Conservation (phyloP, 2,888 invertebrate species). For the Biston betularia region DNA sequence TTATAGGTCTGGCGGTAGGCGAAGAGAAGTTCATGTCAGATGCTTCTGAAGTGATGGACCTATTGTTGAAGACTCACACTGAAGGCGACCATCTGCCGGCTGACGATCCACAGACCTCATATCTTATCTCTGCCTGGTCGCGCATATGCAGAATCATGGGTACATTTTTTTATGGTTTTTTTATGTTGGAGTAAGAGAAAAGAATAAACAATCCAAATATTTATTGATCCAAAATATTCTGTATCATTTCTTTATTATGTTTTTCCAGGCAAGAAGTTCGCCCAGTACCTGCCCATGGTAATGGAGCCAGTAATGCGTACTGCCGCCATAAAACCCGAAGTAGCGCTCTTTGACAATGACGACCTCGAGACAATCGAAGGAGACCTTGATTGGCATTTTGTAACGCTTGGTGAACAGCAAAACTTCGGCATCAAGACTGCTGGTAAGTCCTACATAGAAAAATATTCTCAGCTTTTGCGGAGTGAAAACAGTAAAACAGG, state of each 20-base stretch:
- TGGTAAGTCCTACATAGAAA: constrained; percentile 71
- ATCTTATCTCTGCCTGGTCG: constrained; percentile 99
- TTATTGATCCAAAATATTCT: no score
- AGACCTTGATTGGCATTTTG: constrained; percentile 97
- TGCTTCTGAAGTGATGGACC: constrained; percentile 98
- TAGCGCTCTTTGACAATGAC: constrained; percentile 95
- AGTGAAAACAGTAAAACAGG: no score
- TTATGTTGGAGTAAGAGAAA: no score
- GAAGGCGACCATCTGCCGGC: constrained; percentile 94
- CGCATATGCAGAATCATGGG: constrained; percentile 97
- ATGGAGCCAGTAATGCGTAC: constrained; percentile 97
- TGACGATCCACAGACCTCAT: constrained; percentile 98
- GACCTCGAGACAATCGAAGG: constrained; percentile 93
- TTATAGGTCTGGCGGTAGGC: constrained; percentile 89
- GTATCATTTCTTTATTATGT: not conserved
- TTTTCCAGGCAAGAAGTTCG: constrained; percentile 91
- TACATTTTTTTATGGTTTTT: constrained; percentile 42
- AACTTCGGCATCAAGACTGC: constrained; percentile 98
- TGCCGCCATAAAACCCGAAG: constrained; percentile 97
- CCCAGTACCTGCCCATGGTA: constrained; percentile 96
- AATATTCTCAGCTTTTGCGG: no score
- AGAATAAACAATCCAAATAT: no score
- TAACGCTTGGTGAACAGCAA: constrained; percentile 96
- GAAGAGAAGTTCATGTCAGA: constrained; percentile 95
- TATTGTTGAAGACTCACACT: constrained; percentile 95